Conservation (phyloP, 1,140 invertebrate species). For the Penaeus vannamei region DNA sequence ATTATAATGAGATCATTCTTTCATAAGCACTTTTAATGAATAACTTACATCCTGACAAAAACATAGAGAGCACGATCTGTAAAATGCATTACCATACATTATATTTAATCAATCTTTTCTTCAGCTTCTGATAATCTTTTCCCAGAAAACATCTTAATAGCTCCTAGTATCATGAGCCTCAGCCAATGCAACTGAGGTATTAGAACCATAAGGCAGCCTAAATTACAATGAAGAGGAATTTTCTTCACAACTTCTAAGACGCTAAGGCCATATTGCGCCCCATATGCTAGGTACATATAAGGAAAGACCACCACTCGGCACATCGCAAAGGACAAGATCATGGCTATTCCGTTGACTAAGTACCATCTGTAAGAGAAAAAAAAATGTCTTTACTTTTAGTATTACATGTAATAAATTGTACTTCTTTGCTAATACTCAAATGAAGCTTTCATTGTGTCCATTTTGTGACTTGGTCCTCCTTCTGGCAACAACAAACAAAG, state of each 20-base stretch:
- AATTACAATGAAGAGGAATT: constrained; percentile 51
- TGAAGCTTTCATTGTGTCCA: too few relatives aligned
- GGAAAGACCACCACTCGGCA: constrained; percentile 52
- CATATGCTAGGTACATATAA: constrained; percentile 57
- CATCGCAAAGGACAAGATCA: constrained; percentile 44
- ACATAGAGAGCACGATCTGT: too few relatives aligned
- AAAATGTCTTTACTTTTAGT: too few relatives aligned
- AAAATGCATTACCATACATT: constrained; percentile 1
- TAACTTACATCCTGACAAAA: neutral
- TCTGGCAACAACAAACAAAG: too few relatives aligned
- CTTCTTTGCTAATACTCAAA: too few relatives aligned
- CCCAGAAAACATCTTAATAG: constrained; percentile 37
- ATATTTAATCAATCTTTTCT: constrained; percentile 52
- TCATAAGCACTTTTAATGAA: too few relatives aligned
- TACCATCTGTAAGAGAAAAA: constrained; percentile 41
- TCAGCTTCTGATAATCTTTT: constrained; percentile 38
- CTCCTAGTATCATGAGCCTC: constrained; percentile 51
- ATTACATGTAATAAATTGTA: too few relatives aligned
- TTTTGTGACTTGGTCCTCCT: too few relatives aligned
- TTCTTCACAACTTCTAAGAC: constrained; percentile 39
- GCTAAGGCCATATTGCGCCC: constrained; percentile 9
- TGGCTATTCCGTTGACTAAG: constrained; percentile 34
- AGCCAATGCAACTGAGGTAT: constrained; percentile 55
- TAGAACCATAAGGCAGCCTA: constrained; percentile 51
- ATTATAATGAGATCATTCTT: too few relatives aligned